phyloP scores from a whole-genome alignment of 2,888 invertebrate genomes.

The Bugula neritina region DNA sequence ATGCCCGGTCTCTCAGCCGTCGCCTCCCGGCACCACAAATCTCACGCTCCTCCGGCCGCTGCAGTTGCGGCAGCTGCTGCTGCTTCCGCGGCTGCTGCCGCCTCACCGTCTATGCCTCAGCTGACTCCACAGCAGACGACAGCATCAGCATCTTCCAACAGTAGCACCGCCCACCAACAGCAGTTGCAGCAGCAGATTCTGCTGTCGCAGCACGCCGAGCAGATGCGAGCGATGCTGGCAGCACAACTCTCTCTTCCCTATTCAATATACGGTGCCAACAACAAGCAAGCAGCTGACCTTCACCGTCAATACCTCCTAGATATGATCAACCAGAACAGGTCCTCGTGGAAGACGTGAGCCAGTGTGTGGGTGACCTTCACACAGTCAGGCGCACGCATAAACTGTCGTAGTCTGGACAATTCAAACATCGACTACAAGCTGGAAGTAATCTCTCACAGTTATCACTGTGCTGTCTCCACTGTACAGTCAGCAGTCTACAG shows the following conservation, averaged over 20 bases:
- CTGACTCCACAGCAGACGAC: constrained; percentile 29
- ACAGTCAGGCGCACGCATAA: neutral
- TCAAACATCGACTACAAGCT: no score
- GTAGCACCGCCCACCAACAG: constrained; percentile 33
- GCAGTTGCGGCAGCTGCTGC: constrained; percentile 40
- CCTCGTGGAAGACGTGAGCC: constrained; percentile 23
- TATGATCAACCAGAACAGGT: constrained; percentile 66
- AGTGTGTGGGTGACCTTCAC: neutral
- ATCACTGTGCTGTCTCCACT: no score
- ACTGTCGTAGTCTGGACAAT: no score
- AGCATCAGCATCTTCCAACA: constrained; percentile 16
- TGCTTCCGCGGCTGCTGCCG: constrained; percentile 29
- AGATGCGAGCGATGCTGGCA: constrained; percentile 37
- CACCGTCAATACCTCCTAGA: constrained; percentile 93
- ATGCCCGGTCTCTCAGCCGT: constrained; percentile 27
- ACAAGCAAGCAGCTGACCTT: constrained; percentile 43
- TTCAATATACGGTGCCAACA: constrained; percentile 1
- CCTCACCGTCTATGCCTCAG: constrained; percentile 28
- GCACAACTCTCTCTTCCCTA: constrained; percentile 14
- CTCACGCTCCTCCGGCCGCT: constrained; percentile 35
- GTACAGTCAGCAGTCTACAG: no score
- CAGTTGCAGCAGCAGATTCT: constrained; percentile 45
- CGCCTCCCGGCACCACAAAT: constrained; percentile 31
- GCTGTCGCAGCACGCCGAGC: constrained; percentile 34
- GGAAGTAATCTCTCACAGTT: no score